Evolutionary conservation across 1,140 invertebrate genomes (phyloP).

Genomic region (Drosophila yakuba): DNA sequence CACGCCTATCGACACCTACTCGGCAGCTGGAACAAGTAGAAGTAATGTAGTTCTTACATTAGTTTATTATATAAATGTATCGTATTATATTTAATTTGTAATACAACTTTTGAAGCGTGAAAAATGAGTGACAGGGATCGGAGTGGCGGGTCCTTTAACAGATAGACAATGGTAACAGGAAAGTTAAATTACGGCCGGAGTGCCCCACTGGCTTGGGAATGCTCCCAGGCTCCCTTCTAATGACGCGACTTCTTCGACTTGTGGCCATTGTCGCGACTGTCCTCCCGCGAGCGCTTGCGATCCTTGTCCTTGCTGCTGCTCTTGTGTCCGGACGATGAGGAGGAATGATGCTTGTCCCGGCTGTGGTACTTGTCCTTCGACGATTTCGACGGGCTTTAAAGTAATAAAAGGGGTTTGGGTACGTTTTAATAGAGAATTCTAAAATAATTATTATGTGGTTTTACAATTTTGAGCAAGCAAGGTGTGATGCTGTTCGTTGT

Average conservation of each 20-base stretch:
- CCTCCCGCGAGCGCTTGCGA: slow-evolving; percentile 89
- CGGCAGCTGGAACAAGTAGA: slow-evolving; percentile 75
- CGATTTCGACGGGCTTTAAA: slow-evolving; percentile 74
- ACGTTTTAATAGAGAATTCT: not conserved
- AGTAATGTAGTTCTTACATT: slow-evolving; percentile 35
- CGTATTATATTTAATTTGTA: slow-evolving; percentile 70
- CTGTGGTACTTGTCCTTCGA: slow-evolving; percentile 83
- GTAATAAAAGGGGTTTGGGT: not conserved
- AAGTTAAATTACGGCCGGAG: not conserved
- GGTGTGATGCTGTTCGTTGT: slow-evolving; percentile 5
- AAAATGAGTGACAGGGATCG: slow-evolving; percentile 14
- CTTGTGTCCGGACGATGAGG: slow-evolving; percentile 77
- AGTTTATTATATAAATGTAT: slow-evolving; percentile 66
- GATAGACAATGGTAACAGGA: slow-evolving; percentile 44
- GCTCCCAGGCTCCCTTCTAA: slow-evolving; percentile 15
- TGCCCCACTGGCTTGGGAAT: not conserved
- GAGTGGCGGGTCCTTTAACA: slow-evolving; percentile 19
- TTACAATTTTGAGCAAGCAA: not conserved
- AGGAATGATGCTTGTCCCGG: slow-evolving; percentile 84
- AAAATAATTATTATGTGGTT: not conserved
- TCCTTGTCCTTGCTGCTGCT: slow-evolving; percentile 75
- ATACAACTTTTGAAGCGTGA: slow-evolving; percentile 45
- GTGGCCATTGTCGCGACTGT: slow-evolving; percentile 89
- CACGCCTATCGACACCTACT: slow-evolving; percentile 62
- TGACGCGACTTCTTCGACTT: slow-evolving; percentile 89